Base-by-base conservation (phyloP, 2,888 invertebrate genomes). In the Trachelus stipa region DNA sequence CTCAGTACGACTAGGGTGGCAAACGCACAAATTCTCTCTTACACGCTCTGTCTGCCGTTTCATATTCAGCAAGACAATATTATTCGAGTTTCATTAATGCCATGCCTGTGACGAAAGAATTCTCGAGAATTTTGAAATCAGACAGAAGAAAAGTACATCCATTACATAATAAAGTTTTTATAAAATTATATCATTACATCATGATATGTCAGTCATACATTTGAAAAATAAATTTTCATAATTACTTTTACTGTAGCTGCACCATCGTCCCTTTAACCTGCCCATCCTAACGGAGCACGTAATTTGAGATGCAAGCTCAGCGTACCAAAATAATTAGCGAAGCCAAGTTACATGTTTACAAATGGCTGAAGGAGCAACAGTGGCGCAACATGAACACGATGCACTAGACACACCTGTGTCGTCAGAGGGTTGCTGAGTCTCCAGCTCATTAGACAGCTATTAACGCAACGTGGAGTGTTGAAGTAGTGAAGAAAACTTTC, bases 391-490 rank as follows among this genome's bases (percentile, higher is more conserved):
- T 73, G 37, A 23, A 76, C 71, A 68, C 56, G 75, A 69, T 76
- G 78, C 56, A 56, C 15, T 68, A 80, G 80, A 79, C 78, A 76
- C 82, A 85, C 84, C 82, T 83, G 83, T 79, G 79, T 80, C 75
- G 82, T 83, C 83, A 77, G 78, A 71, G 81, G 82, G 79, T 80
- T 80, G 73, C 80, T 75, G 80, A 82, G 81, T 80, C 80, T 75
- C 74, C 76, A 79, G 82, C 81, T 84, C 81, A 84, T 85, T 85
- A 85, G 82, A 80, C 79, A 73, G 77, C 82, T 81, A 83, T 85
- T 84, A 83, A 81, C 79, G 79, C 71, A 73, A 79, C 40, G 77
- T 73, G 75, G 40, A 80, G 74, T 35, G 78, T 73, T 31, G 34
- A 73, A 34, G n/a, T 56, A 6, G 12, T 1, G 11, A n/a, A 9